Base-by-base conservation (phyloP, 2,797 vertebrate genomes). In the Periophthalmus magnuspinnatus region DNA sequence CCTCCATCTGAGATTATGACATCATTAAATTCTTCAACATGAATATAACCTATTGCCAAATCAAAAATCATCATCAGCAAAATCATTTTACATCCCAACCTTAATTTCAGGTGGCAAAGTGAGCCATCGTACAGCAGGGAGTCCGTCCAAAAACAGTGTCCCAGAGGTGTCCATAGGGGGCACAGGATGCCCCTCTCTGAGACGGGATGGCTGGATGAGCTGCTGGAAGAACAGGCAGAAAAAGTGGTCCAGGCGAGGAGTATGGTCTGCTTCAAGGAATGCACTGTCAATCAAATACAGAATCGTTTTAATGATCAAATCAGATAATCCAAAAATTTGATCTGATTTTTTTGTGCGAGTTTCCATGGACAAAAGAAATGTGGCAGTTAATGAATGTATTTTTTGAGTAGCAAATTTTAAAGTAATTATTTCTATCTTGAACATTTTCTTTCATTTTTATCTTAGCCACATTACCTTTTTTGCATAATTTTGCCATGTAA, bases 141-240 rank as follows among this genome's bases (percentile, higher is more conserved):
- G 93, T 1, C 58, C 91, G 4, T 98, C 93, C 0, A 96, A 82
- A 76, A 98, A 94, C 0, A 94, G 81, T 0, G 92, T 89, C 34
- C 90, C 92, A 33, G 91, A 93, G 69, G 88, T 78, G 9, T 94
- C 89, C 0, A 70, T 21, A 0, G 79, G 74, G 0, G 88, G 86
- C 5, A 84, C 66, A 0, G 84, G 55, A 52, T 89, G 78, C 68
- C 88, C 85, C 65, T 86, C 70, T 5, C 71, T 90, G 10, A 95
- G 77, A 6, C 86, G 88, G 0, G 81, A 89, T 0, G 95, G 95
- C 79, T 94, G 95, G 68, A 98, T 93, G 1, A 95, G 93, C 88
- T 94, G 95, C 91, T 97, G 96, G 92, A 99, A 99, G 91, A 98
- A 94, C 79, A 98, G 92, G 92, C 89, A 95, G 90, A 99, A 99